A percentile compares a stretch with the other conserved stretches of the same genome.
These are phyloP conservation scores for Cistogaster globosa DNA, from an alignment of 2,888 invertebrate species.

Conservation along the genomic window DNA sequence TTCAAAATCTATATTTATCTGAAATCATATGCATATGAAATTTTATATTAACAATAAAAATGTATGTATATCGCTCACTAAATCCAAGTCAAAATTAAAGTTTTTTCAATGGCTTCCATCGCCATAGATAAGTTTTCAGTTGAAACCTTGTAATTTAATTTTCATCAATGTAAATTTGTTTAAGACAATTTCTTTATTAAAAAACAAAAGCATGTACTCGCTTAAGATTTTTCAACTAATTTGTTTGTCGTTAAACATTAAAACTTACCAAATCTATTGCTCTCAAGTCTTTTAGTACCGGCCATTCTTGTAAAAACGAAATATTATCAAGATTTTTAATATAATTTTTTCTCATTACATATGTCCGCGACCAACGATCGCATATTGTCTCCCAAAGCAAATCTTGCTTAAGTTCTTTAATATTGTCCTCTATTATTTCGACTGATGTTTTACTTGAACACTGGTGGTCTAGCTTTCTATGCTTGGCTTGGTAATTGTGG, in stretches of 20 bases:
- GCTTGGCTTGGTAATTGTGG: conserved; percentile 24
- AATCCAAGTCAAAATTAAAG: too few species aligned
- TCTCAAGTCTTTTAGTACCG: conserved; percentile 25
- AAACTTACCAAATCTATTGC: conserved; percentile 36
- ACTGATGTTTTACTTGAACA: conserved; percentile 4
- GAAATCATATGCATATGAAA: conserved; percentile 7
- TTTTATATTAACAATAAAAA: too few species aligned
- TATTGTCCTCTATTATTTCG: conserved; percentile 14
- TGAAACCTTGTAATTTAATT: too few species aligned
- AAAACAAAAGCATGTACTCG: background rate
- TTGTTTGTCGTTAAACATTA: background rate
- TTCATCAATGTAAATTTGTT: too few species aligned
- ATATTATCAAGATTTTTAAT: conserved; percentile 10
- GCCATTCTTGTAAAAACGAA: conserved; percentile 34
- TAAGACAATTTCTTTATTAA: background rate
- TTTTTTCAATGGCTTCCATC: background rate
- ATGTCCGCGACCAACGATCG: conserved; percentile 20
- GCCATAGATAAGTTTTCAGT: too few species aligned
- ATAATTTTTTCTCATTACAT: background rate
- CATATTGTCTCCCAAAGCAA: conserved; percentile 6
- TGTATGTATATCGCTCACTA: too few species aligned
- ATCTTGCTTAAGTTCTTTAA: conserved; percentile 31
- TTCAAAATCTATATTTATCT: conserved; percentile 31
- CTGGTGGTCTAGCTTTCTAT: conserved; percentile 4
- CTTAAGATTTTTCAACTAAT: background rate